Evolutionary conservation across 2,797 vertebrate genomes (phyloP).

Genomic region (Alfaro cultratus): DNA sequence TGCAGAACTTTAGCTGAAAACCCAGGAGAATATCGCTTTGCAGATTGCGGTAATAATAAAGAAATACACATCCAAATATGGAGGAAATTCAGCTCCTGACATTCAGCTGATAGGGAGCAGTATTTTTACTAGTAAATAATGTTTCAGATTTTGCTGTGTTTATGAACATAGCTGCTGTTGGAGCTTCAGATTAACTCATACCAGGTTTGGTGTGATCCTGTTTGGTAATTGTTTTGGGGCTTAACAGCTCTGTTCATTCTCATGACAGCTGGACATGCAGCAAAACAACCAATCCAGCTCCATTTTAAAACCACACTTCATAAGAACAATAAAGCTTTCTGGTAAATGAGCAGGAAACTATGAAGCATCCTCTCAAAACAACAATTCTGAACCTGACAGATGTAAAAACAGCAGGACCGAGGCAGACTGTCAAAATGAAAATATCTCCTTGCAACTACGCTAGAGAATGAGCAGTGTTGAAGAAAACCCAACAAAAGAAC

Average conservation of each 20-base stretch:
- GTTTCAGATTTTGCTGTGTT: neutral
- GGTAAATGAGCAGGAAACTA: neutral
- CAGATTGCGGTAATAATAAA: neutral
- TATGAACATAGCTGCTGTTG: constrained; percentile 7
- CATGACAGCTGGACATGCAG: constrained; percentile 4
- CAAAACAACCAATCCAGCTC: constrained; percentile 4
- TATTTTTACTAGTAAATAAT: constrained; percentile 7
- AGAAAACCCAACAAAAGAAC: neutral
- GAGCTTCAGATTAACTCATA: constrained; percentile 6
- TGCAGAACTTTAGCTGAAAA: neutral
- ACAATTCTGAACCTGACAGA: neutral
- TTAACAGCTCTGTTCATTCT: constrained; percentile 18
- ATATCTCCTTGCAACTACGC: neutral
- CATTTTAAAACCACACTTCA: constrained; percentile 3
- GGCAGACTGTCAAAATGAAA: neutral
- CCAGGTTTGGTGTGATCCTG: constrained; percentile 17
- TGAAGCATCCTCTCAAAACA: neutral
- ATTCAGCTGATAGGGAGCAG: neutral
- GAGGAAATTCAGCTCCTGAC: constrained; percentile 6
- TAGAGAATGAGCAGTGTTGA: neutral
- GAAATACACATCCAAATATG: neutral
- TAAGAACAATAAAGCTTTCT: constrained; percentile 11
- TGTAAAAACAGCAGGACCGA: neutral
- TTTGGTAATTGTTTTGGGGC: constrained; percentile 27
- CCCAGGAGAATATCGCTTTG: neutral